phyloP scores from a whole-genome alignment of 2,888 invertebrate species.

The Allophyes oxyacanthae region DNA sequence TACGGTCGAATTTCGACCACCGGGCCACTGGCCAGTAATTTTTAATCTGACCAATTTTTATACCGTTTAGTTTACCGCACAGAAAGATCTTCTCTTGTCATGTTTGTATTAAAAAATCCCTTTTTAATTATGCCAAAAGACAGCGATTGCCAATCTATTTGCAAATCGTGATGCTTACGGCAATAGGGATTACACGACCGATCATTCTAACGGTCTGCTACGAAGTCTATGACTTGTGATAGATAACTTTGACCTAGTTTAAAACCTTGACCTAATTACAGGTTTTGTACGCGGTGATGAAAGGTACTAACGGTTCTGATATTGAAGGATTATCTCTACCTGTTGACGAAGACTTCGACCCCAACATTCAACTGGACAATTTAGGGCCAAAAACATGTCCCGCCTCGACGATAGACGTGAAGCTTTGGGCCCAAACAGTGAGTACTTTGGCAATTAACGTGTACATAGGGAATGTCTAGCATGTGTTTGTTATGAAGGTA shows the following conservation, averaged over 20 bases:
- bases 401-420: constrained; percentile 83
- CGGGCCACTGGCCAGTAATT: too few relatives aligned
- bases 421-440: constrained; percentile 87
- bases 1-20: too few relatives aligned
- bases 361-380: constrained; percentile 92
- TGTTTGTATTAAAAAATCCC: too few relatives aligned
- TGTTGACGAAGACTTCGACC: constrained; percentile 92
- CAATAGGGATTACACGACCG: too few relatives aligned
- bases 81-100: too few relatives aligned
- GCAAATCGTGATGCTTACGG: too few relatives aligned
- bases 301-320: constrained; percentile 86
- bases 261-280: constrained; percentile 56
- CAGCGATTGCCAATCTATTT: too few relatives aligned
- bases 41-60: too few relatives aligned
- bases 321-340: constrained; percentile 87
- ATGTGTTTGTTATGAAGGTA: not conserved
- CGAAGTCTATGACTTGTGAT: too few relatives aligned
- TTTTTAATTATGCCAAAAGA: too few relatives aligned
- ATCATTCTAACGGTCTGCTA: too few relatives aligned
- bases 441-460: constrained; percentile 17
- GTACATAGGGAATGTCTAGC: not conserved
- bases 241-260: not conserved
- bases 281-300: constrained; percentile 90
- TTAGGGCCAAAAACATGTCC: constrained; percentile 86
- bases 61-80: too few relatives aligned